These are phyloP conservation scores for Drosophila azteca DNA, from an alignment of 1,140 invertebrate genomes.

Conservation along the genomic window DNA sequence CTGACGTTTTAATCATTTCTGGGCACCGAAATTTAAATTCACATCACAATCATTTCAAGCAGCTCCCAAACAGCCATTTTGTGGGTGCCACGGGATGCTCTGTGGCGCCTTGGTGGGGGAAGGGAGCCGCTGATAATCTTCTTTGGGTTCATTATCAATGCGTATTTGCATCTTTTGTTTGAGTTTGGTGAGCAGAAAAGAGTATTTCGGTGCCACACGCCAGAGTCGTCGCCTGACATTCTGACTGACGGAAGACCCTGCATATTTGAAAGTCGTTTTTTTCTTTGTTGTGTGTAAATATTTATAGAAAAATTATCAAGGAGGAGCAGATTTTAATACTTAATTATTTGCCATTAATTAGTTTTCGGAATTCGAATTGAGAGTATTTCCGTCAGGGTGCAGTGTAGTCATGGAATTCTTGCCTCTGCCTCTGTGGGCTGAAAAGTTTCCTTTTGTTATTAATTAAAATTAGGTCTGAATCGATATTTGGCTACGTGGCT, in stretches of 20 bases:
- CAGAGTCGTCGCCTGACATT: constrained; percentile 9
- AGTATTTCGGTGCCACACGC: neutral
- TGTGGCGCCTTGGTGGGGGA: neutral
- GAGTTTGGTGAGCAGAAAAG: constrained; percentile 31
- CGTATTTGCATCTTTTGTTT: constrained; percentile 68
- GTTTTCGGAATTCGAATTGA: neutral
- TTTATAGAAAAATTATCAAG: too few species aligned
- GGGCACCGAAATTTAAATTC: constrained; percentile 53
- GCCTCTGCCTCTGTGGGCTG: neutral
- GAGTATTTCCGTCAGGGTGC: constrained; percentile 11
- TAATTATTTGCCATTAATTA: neutral
- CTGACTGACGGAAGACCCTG: too few species aligned
- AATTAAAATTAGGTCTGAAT: constrained; percentile 70
- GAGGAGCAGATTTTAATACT: too few species aligned
- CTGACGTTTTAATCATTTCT: constrained; percentile 60
- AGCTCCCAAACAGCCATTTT: neutral
- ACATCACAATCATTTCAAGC: constrained; percentile 36
- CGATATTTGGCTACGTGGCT: constrained; percentile 65
- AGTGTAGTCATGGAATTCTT: neutral
- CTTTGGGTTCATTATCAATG: constrained; percentile 61
- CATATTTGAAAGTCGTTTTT: neutral
- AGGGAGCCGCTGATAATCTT: constrained; percentile 48
- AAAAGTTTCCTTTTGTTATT: constrained; percentile 65
- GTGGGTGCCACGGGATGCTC: too few species aligned
- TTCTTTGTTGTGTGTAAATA: neutral